phyloP scores from a whole-genome alignment of 2,888 invertebrate species.

The Xestia xanthographa region DNA sequence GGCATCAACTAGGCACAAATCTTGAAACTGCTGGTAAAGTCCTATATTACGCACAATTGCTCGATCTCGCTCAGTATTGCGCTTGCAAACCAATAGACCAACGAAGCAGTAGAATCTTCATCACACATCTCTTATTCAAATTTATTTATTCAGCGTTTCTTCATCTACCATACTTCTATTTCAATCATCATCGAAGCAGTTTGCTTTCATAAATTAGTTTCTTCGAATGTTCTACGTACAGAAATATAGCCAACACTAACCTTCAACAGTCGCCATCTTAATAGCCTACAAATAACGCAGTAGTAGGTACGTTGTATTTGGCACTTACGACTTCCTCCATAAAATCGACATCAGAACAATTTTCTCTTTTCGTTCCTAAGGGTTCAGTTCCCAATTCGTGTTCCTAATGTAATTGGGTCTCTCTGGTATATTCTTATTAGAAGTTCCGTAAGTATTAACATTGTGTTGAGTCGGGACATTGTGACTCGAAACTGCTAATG shows the following conservation, averaged over 20 bases:
- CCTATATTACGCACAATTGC: background rate
- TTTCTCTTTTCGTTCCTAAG: constrained; percentile 20
- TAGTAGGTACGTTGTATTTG: constrained; percentile 40
- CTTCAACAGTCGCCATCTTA: constrained; percentile 34
- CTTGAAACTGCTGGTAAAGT: background rate
- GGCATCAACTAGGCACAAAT: background rate
- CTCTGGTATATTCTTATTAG: constrained; percentile 44
- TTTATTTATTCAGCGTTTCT: background rate
- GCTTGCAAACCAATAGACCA: background rate
- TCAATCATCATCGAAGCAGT: background rate
- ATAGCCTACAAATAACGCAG: constrained; percentile 29
- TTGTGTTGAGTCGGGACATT: constrained; percentile 26
- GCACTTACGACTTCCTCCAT: constrained; percentile 42
- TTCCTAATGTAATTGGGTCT: constrained; percentile 51
- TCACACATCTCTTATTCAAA: background rate
- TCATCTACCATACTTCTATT: no score
- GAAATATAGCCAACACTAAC: constrained; percentile 8
- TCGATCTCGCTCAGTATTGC: background rate
- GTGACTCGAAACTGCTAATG: constrained; percentile 32
- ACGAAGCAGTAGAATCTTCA: background rate
- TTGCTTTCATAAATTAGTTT: background rate
- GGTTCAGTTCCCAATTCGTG: constrained; percentile 22
- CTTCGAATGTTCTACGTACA: background rate
- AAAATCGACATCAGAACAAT: constrained; percentile 28
- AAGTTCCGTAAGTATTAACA: constrained; percentile 29